Percentiles rank a stretch among this genome's conserved stretches.
Conservation (phyloP, 1,140 invertebrate species). For the Trichoplusia ni region DNA sequence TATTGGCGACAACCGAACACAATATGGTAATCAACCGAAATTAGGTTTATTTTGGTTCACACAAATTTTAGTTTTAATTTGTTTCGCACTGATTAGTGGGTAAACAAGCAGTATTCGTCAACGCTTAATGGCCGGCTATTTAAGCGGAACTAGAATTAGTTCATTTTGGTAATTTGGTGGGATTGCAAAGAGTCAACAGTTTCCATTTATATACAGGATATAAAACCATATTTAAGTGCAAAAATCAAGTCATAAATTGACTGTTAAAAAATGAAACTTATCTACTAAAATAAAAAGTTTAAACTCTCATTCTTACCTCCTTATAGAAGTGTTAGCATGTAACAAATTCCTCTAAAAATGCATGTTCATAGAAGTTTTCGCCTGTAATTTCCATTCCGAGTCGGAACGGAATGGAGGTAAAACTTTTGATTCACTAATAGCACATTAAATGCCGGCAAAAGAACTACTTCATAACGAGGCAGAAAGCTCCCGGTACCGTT, state of each 20-base stretch:
- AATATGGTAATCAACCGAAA: constrained; percentile 33
- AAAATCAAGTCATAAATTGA: no score
- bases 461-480: constrained; percentile 30
- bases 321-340: background rate
- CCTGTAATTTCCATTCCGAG: constrained; percentile 9
- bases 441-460: constrained; percentile 35
- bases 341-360: background rate
- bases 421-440: constrained; percentile 46
- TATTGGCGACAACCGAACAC: constrained; percentile 17
- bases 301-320: background rate
- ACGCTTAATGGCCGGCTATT: background rate
- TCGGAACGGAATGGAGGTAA: constrained; percentile 24
- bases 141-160: background rate
- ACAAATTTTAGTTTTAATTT: constrained; percentile 29
- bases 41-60: constrained; percentile 17
- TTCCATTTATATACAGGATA: no score
- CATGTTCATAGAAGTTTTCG: constrained; percentile 4
- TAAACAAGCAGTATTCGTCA: constrained; percentile 16
- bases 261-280: no score
- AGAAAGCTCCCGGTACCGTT: constrained; percentile 29
- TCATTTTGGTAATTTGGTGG: no score
- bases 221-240: no score
- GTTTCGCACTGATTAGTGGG: constrained; percentile 23
- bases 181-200: no score
- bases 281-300: background rate